Conservation (phyloP, 2,888 invertebrate species). For the Drosophila mercatorum region DNA sequence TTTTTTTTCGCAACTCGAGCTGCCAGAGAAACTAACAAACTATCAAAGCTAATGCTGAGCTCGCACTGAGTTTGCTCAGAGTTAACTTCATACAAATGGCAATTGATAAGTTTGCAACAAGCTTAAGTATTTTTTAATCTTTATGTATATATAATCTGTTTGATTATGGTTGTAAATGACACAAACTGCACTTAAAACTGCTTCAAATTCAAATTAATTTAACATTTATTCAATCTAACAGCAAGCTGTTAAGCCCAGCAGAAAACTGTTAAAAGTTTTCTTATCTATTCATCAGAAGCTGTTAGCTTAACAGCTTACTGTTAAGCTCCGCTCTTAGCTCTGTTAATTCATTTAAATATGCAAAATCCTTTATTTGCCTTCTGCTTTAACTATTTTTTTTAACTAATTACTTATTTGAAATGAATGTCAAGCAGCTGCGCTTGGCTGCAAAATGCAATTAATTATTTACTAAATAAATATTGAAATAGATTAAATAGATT, state of each 20-base stretch:
- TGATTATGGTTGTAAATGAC: not conserved
- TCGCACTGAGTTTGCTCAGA: not conserved
- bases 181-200: not conserved
- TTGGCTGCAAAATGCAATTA: not conserved
- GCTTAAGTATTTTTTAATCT: not conserved
- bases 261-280: not conserved
- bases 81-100: not conserved
- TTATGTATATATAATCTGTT: not conserved
- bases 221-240: not conserved
- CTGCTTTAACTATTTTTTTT: not conserved
- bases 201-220: not conserved
- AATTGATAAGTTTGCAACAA: not conserved
- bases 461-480: not conserved
- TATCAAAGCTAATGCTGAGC: not conserved
- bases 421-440: not conserved
- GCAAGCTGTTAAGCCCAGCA: not conserved
- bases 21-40: not conserved
- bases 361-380: not conserved
- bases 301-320: constrained; percentile 1
- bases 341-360: not conserved
- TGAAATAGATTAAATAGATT: constrained; percentile 7
- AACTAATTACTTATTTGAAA: not conserved
- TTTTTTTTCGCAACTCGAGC: not conserved
- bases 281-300: not conserved
- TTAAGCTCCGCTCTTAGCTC: not conserved